A percentile compares a stretch with the other conserved stretches of the same genome.
Conservation (phyloP, 35 echinoderm and acorn worm genomes). For the Apostichopus californicus region DNA sequence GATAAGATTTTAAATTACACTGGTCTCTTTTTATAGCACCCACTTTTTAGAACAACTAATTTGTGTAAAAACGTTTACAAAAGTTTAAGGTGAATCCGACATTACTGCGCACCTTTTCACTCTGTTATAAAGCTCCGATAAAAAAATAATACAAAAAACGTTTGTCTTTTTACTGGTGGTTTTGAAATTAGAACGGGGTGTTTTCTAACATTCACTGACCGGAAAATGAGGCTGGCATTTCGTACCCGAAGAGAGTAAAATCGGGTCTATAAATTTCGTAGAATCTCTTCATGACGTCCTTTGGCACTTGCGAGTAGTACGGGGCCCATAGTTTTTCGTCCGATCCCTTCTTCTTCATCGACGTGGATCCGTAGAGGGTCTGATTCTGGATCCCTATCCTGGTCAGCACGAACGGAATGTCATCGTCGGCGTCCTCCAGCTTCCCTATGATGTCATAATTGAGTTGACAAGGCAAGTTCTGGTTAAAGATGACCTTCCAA, state of each 20-base stretch:
- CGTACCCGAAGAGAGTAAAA: conserved; percentile 91
- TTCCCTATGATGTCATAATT: conserved; percentile 84
- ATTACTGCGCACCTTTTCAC: no score
- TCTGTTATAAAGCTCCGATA: no score
- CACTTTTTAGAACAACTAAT: no score
- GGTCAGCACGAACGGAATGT: conserved; percentile 77
- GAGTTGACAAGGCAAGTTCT: conserved; percentile 80
- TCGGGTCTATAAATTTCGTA: conserved; percentile 85
- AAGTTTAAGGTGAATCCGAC: no score
- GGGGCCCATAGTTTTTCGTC: conserved; percentile 37
- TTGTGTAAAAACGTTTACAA: no score
- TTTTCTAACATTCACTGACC: background rate
- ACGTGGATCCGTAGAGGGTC: conserved; percentile 49
- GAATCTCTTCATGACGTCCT: conserved; percentile 61
- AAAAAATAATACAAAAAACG: background rate
- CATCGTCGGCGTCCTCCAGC: conserved; percentile 75
- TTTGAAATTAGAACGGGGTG: no score
- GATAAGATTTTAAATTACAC: no score
- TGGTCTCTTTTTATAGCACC: no score
- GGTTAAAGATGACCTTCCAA: conserved; percentile 82
- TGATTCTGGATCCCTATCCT: conserved; percentile 61
- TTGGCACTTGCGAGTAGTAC: conserved; percentile 76
- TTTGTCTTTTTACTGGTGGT: no score
- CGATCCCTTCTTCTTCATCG: conserved; percentile 40
- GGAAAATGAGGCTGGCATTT: conserved; percentile 59